Evolutionary conservation across 1,140 invertebrate species (phyloP).

Genomic region (Bombus confusus): DNA sequence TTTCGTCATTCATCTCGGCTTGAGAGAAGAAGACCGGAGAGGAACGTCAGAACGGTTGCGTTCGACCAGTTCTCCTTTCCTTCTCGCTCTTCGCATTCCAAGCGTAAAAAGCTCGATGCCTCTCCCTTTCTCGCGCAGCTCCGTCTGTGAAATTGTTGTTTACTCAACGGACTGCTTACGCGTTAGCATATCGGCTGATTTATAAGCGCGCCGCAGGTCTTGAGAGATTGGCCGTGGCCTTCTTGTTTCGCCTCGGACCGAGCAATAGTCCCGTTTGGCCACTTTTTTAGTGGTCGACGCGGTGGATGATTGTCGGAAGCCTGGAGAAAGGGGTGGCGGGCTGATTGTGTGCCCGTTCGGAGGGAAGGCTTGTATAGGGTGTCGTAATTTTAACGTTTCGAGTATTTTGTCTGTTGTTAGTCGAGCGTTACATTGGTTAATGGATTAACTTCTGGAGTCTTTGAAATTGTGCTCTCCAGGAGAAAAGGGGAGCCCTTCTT

Average conservation of each 20-base stretch:
- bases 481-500: background rate
- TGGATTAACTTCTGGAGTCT: conserved; percentile 33
- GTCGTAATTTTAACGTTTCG: conserved; percentile 31
- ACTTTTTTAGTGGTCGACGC: conserved; percentile 39
- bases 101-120: conserved; percentile 31
- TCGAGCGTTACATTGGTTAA: conserved; percentile 38
- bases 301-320: conserved; percentile 39
- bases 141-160: conserved; percentile 65
- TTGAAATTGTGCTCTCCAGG: conserved; percentile 2
- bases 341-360: background rate
- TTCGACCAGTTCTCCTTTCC: conserved; percentile 56
- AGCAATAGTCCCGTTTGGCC: background rate
- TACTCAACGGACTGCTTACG: conserved; percentile 43
- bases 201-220: conserved; percentile 34
- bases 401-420: conserved; percentile 32
- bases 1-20: conserved; percentile 63
- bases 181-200: conserved; percentile 46
- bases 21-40: conserved; percentile 31
- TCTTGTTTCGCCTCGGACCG: background rate
- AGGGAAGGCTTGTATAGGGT: conserved; percentile 9
- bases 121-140: conserved; percentile 10
- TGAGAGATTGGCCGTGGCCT: conserved; percentile 19
- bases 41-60: conserved; percentile 25
- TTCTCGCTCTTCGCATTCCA: conserved; percentile 14
- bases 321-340: background rate